Base-by-base conservation (phyloP, 2,888 invertebrate genomes). In the Rhagonycha lutea region DNA sequence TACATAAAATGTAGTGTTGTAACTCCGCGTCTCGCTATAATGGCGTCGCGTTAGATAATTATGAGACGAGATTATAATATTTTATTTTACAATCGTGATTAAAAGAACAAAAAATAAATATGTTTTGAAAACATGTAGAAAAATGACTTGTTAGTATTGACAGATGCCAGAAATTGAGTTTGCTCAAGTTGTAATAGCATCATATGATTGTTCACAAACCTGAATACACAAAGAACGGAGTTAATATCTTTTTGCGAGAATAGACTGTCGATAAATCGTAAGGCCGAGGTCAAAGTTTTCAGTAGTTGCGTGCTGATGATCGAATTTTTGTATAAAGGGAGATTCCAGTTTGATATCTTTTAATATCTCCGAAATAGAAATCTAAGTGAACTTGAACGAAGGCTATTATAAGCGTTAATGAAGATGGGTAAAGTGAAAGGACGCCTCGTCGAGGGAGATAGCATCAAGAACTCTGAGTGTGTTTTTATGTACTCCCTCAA, bases 401-500 rank as follows among this genome's bases (percentile, higher is more conserved):
- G 79, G 77, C 83, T 83, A 85, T 85, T 85, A 85, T 82, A 81
- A 84, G 79, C 83, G 81, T 84, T 86, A 86, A 85, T 85, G 86
- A 85, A 85, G 85, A 84, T 84, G 84, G 83, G 80, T 81, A 81
- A 81, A 79, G 83, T 82, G 82, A 84, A 83, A 82, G 84, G 82
- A 81, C 82, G 81, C 68, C 70, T 78, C 77, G 76, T 80, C 65
- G 75, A 82, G 80, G 82, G 81, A 84, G 85, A 84, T 85, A 85
- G 80, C 81, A 84, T 83, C 85, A 83, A 80, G 82, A 81, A 82
- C 81, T 81, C 83, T 82, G 85, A 86, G 85, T 85, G 85, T 85
- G 85, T 86, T 86, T 86, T 86, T 86, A 85, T 86, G 86, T 86
- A 85, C 83, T 65, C 80, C 80, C 84, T 83, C 82, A 83, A 85